Conservation (phyloP, 2,797 vertebrate species). For the Acanthiza pusilla region DNA sequence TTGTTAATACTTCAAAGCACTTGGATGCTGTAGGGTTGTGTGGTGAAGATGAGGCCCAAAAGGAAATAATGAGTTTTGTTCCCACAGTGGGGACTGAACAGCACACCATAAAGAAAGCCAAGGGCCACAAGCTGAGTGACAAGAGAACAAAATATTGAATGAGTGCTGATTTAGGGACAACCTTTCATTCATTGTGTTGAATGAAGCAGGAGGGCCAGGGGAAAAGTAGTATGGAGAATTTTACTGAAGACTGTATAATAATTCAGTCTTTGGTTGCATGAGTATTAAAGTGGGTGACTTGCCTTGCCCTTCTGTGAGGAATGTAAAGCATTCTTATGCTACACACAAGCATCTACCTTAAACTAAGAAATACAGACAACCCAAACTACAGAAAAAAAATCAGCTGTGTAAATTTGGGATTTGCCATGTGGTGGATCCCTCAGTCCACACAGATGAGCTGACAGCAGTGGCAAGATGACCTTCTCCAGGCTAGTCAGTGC, state of each 20-base stretch:
- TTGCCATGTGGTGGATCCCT: not conserved
- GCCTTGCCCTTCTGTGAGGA: not conserved
- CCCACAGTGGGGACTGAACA: not conserved
- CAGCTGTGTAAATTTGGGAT: not conserved
- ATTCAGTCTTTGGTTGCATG: not conserved
- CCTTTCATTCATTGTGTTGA: not conserved
- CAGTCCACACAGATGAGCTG: too few relatives aligned
- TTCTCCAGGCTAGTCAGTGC: not conserved
- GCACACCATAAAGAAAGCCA: rapidly evolving
- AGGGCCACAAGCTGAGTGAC: not conserved
- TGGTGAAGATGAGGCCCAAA: not conserved
- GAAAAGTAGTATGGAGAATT: not conserved
- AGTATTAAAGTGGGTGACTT: not conserved
- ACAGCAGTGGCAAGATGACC: not conserved
- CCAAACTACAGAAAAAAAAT: not conserved
- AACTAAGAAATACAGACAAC: not conserved
- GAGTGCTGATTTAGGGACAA: not conserved
- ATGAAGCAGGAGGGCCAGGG: not conserved
- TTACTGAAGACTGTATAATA: not conserved
- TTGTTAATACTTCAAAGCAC: not conserved
- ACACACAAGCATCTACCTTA: not conserved
- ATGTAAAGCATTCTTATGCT: not conserved
- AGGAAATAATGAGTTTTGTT: not conserved
- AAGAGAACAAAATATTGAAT: not conserved
- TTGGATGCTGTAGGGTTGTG: not conserved